Base-by-base conservation (phyloP, 2,797 vertebrate genomes). In the Pogoniulus pusillus region DNA sequence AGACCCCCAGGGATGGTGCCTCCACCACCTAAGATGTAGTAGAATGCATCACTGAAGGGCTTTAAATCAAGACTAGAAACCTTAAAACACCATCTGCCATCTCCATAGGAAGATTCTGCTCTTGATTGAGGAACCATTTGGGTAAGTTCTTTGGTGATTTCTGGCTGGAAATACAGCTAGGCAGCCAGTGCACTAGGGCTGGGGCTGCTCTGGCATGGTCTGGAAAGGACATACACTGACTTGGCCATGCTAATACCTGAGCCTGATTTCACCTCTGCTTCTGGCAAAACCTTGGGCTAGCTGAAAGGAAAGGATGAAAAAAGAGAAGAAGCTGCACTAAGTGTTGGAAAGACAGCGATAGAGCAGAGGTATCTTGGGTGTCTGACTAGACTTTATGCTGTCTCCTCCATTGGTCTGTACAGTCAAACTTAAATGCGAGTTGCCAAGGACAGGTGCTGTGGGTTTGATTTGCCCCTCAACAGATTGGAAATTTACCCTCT, bases 111-210 rank as follows among this genome's bases (percentile, higher is more conserved):
- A 73, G 71, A 23, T 53, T 23, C 0, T 76, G 27, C 29, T 86
- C 68, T 73, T 39, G 53, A 62, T 24, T 0, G 3, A 73, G 22
- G 43, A 70, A 18, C 19, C 29, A 7, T 10, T 1, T 4, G n/a
- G 9, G 6, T 55, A 62, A 58, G 43, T 29, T 66, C 43, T 73
- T 26, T 17, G 4, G 47, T 88, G 27, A 79, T 15, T 82, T 82
- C 66, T 16, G 8, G 32, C 12, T 24, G 30, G 26, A 23, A 19
- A 16, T 81, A 12, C 63, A 63, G 18, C 3, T 29, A 26, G 9
- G 27, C 0, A 2, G 19, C 12, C 66, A 55, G 19, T 23, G 45
- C 0, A 1, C 34, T 51, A 20, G 16, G 57, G 45, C 43, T 1
- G 2, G 24, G 27, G 3, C 27, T 65, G 19, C 47, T 73, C 24